A percentile compares a stretch with the other conserved stretches of the same genome.
Conservation (phyloP, 1,140 invertebrate species). For the Drosophila ercepeae region DNA sequence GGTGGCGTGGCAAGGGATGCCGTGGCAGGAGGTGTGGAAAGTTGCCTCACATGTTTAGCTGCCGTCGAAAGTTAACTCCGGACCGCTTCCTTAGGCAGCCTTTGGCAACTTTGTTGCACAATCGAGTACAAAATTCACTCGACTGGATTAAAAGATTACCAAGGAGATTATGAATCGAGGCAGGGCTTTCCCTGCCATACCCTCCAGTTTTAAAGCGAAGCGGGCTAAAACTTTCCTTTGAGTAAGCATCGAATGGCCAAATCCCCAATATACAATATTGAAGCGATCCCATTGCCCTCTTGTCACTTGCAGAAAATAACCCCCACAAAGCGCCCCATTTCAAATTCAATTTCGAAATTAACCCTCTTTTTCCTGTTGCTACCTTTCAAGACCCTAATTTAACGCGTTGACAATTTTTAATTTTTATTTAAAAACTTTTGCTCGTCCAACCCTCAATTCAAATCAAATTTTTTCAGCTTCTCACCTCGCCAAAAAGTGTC, state of each 20-base stretch:
- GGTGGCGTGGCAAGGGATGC: background rate
- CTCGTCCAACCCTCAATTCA: slow-evolving; percentile 57
- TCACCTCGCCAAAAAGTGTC: slow-evolving; percentile 30
- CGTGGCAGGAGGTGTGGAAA: slow-evolving; percentile 3
- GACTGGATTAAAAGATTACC: slow-evolving; percentile 83
- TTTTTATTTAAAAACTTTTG: slow-evolving; percentile 80
- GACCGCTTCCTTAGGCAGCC: slow-evolving; percentile 30
- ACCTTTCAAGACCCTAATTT: slow-evolving; percentile 64
- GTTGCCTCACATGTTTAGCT: slow-evolving; percentile 64
- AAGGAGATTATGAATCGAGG: slow-evolving; percentile 71
- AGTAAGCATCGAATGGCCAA: slow-evolving; percentile 6
- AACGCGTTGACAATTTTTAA: slow-evolving; percentile 81
- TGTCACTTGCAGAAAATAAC: slow-evolving; percentile 13
- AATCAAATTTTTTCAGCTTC: slow-evolving; percentile 65
- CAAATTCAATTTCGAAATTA: slow-evolving; percentile 57
- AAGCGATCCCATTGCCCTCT: background rate
- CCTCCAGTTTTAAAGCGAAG: slow-evolving; percentile 16
- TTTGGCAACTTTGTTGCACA: slow-evolving; percentile 77
- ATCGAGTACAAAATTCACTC: slow-evolving; percentile 82
- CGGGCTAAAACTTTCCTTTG: slow-evolving; percentile 26
- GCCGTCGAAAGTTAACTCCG: slow-evolving; percentile 57
- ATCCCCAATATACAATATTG: slow-evolving; percentile 26
- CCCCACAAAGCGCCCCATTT: slow-evolving; percentile 36
- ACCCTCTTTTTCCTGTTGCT: slow-evolving; percentile 4
- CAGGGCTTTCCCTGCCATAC: no score